These are phyloP conservation scores for Girardinichthys multiradiatus DNA, from an alignment of 2,113 vertebrate genomes.

Conservation along the genomic window DNA sequence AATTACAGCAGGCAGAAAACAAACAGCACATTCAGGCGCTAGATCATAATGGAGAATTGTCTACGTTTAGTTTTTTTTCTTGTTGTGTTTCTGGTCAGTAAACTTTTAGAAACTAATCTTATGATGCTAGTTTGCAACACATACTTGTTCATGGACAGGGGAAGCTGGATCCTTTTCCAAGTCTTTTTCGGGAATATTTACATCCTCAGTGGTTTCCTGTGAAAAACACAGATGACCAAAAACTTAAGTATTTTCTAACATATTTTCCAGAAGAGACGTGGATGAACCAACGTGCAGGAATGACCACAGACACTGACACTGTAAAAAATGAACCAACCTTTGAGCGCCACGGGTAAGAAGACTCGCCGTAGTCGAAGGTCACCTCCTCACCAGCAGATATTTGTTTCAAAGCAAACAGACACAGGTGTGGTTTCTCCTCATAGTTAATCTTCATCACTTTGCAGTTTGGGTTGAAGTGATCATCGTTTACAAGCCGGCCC, in stretches of 20 bases:
- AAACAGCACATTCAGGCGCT: too few relatives aligned
- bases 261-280: too few relatives aligned
- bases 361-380: slow-evolving; percentile 39
- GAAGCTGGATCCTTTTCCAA: background rate
- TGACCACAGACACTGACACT: too few relatives aligned
- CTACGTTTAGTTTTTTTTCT: too few relatives aligned
- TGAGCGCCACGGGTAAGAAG: slow-evolving; percentile 26
- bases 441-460: slow-evolving; percentile 23
- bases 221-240: background rate
- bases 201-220: slow-evolving; percentile 1
- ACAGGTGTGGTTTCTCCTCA: slow-evolving; percentile 44
- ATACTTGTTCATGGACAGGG: slow-evolving; percentile 3
- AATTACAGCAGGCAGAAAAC: too few relatives aligned
- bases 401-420: slow-evolving; percentile 44
- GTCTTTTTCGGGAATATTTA: background rate
- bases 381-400: slow-evolving; percentile 46
- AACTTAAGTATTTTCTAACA: background rate
- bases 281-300: too few relatives aligned
- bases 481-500: slow-evolving; percentile 43
- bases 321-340: slow-evolving; percentile 3
- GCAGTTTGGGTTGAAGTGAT: slow-evolving; percentile 45
- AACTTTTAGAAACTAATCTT: too few relatives aligned
- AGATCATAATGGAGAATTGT: too few relatives aligned
- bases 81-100: too few relatives aligned
- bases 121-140: background rate